These are phyloP conservation scores for Caloenas nicobarica DNA, from an alignment of 2,113 vertebrate genomes.

Conservation along the genomic window DNA sequence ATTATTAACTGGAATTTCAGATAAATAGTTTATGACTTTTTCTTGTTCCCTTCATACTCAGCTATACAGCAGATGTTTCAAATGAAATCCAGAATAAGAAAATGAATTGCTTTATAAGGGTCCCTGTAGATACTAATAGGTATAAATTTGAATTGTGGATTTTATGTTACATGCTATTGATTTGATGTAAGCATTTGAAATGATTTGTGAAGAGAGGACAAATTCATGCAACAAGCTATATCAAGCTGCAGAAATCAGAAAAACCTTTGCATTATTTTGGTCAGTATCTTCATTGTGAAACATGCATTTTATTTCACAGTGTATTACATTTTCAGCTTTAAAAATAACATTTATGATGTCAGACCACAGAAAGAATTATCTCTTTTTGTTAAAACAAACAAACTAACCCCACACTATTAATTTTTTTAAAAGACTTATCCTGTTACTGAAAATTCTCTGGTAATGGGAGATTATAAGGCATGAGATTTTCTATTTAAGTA, in stretches of 20 bases:
- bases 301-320: neutral
- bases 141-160: neutral
- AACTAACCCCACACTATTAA: too few relatives aligned
- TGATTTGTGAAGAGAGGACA: neutral
- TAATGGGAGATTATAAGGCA: accelerated
- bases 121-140: neutral
- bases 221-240: neutral
- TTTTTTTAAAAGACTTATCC: neutral
- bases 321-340: neutral
- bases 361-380: neutral
- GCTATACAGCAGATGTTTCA: neutral
- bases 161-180: neutral
- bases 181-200: neutral
- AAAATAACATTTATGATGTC: neutral
- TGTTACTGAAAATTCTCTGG: neutral
- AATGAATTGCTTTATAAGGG: accelerated
- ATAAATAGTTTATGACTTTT: neutral
- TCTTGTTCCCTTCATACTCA: neutral
- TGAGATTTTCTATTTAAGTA: neutral
- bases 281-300: neutral
- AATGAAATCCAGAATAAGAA: neutral
- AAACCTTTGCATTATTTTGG: neutral
- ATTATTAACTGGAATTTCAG: neutral
- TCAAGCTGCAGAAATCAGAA: neutral
- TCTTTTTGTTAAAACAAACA: neutral